These are phyloP conservation scores for Stichodactyla mertensii DNA, from an alignment of 64 coral and sea anemone species.

Conservation along the genomic window DNA sequence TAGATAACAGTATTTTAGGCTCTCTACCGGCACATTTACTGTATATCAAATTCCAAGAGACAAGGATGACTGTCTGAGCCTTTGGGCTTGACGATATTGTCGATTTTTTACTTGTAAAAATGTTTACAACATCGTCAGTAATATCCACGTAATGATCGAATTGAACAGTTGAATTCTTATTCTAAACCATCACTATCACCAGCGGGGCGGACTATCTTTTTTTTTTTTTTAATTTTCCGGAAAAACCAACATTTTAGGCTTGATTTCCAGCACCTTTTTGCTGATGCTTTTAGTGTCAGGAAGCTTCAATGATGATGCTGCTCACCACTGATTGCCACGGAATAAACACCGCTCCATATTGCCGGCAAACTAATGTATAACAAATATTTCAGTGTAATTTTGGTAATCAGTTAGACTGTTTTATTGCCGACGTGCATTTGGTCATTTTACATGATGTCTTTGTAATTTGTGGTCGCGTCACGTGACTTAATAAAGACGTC, in stretches of 20 bases:
- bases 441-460: constrained; percentile 14
- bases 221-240: not conserved
- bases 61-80: not conserved
- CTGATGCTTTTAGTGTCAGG: not conserved
- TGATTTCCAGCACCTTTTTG: not conserved
- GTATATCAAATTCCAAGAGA: not conserved
- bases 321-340: not conserved
- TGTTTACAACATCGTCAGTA: not conserved
- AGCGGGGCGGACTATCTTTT: not conserved
- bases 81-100: not conserved
- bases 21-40: not conserved
- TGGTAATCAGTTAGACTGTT: not conserved
- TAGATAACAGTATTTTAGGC: constrained; percentile 17
- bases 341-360: not conserved
- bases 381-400: not conserved
- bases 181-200: not conserved
- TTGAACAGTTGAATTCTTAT: not conserved
- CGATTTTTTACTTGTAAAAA: not conserved
- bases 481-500: not conserved
- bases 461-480: constrained; percentile 30
- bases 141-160: not conserved
- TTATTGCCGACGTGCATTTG: constrained; percentile 14
- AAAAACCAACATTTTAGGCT: not conserved
- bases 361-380: not conserved
- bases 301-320: not conserved